Conservation (phyloP, 2,797 vertebrate species). For the Avahi laniger region DNA sequence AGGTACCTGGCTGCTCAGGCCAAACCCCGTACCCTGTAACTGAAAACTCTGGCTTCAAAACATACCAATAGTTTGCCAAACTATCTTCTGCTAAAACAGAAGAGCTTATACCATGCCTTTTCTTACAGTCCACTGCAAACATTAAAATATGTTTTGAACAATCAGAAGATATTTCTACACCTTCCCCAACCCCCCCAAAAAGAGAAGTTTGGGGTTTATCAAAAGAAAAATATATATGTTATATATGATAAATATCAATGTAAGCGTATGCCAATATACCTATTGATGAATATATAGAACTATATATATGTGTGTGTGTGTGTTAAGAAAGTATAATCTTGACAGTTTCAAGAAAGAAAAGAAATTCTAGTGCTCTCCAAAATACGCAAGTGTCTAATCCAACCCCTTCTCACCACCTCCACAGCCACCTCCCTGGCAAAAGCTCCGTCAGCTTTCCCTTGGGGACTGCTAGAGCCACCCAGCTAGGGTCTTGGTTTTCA, state of each 20-base stretch:
- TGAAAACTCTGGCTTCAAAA: not conserved
- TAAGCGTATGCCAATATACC: not conserved
- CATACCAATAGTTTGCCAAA: not conserved
- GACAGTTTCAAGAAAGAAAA: not conserved
- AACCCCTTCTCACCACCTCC: not conserved
- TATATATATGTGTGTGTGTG: not conserved
- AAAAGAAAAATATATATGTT: not conserved
- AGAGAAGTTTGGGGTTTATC: not conserved
- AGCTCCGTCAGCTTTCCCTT: not conserved
- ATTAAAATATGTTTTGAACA: not conserved
- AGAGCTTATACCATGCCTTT: not conserved
- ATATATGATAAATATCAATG: not conserved
- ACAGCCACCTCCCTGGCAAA: not conserved
- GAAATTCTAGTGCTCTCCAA: not conserved
- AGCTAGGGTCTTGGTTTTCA: not conserved
- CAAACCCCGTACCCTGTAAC: not conserved
- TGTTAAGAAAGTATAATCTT: slow-evolving; percentile 3
- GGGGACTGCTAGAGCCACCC: not conserved
- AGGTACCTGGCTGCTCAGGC: not conserved
- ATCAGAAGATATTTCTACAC: not conserved
- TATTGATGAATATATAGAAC: not conserved
- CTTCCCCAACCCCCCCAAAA: not conserved
- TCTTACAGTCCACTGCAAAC: not conserved
- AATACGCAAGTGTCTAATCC: not conserved
- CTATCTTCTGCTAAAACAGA: not conserved